phyloP scores from a whole-genome alignment of 2,113 vertebrate genomes.

The Daphoenositta chrysoptera region DNA sequence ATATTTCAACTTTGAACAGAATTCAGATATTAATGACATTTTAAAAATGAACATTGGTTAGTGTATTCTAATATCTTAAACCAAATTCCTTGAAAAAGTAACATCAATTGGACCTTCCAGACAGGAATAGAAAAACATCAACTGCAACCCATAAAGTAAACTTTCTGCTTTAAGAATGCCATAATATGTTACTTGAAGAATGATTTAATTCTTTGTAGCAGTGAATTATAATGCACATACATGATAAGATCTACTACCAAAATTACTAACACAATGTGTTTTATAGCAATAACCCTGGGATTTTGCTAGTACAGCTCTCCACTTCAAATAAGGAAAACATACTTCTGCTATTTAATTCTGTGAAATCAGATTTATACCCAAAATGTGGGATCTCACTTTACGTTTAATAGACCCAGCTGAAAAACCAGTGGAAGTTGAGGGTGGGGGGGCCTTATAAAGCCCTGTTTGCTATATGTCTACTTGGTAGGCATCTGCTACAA shows the following conservation, averaged over 20 bases:
- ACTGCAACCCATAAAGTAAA: background rate
- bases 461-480: background rate
- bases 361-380: background rate
- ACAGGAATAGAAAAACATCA: background rate
- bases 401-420: background rate
- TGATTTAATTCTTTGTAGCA: background rate
- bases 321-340: background rate
- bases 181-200: background rate
- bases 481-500: background rate
- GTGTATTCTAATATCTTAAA: background rate
- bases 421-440: background rate
- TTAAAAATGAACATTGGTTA: background rate
- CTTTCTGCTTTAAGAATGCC: background rate
- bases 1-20: background rate
- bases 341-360: background rate
- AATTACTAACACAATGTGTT: background rate
- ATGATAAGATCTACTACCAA: background rate
- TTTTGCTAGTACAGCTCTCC: background rate
- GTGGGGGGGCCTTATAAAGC: background rate
- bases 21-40: background rate
- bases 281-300: background rate
- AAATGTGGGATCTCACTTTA: background rate
- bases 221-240: background rate
- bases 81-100: background rate
- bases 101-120: background rate